These are phyloP conservation scores for Lophius americanus DNA, from an alignment of 2,797 vertebrate genomes.

Conservation along the genomic window DNA sequence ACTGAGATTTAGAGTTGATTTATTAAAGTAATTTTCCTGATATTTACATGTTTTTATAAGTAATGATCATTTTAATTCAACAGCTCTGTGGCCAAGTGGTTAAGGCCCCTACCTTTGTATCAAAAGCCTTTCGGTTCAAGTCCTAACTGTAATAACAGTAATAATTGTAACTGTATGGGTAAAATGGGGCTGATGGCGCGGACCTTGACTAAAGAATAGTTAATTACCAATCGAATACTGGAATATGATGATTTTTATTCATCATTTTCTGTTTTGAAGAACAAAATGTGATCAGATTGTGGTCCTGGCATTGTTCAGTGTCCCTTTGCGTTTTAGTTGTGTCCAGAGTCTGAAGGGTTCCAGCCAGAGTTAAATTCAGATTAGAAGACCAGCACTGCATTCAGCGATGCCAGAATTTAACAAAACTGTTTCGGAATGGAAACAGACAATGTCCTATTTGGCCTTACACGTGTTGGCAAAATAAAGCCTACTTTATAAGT, in stretches of 20 bases:
- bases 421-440: slow-evolving; percentile 10
- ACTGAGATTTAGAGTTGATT: too few relatives aligned
- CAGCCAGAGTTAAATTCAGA: neutral
- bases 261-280: neutral
- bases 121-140: too few relatives aligned
- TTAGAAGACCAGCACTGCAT: slow-evolving; percentile 4
- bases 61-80: too few relatives aligned
- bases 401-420: neutral
- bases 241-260: neutral
- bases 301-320: neutral
- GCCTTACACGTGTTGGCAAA: slow-evolving; percentile 6
- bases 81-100: too few relatives aligned
- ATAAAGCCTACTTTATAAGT: neutral
- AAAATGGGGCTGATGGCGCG: too few relatives aligned
- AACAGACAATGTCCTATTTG: slow-evolving; percentile 4
- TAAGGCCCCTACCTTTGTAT: too few relatives aligned
- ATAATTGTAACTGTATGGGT: too few relatives aligned
- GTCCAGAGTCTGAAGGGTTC: neutral
- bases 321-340: neutral
- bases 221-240: too few relatives aligned
- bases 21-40: too few relatives aligned
- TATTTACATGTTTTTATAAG: too few relatives aligned
- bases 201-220: too few relatives aligned
- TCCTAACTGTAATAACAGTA: too few relatives aligned
- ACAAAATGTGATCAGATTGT: neutral